Evolutionary conservation across 2,113 vertebrate genomes (phyloP).

Genomic region (Scartelaos histophorus): DNA sequence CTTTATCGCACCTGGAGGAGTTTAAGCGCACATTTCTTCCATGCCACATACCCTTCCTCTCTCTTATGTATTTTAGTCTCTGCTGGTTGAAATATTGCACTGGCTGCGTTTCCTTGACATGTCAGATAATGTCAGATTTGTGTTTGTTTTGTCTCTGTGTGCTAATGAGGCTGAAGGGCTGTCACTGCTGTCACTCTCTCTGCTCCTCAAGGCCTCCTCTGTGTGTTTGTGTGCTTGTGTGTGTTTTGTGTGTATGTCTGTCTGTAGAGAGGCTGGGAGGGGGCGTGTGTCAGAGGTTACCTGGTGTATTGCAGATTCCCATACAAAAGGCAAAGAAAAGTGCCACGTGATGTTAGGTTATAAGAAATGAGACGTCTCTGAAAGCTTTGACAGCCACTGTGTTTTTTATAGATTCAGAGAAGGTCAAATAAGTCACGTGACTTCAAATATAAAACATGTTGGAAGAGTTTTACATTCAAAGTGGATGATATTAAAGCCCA

Average conservation of each 20-base stretch:
- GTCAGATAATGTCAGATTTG: constrained; percentile 38
- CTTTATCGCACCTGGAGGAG: background rate
- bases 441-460: background rate
- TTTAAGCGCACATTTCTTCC: background rate
- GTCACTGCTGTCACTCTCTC: constrained; percentile 9
- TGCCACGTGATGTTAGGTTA: constrained; percentile 3
- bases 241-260: constrained; percentile 11
- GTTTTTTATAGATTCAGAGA: background rate
- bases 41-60: background rate
- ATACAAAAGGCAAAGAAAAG: constrained; percentile 12
- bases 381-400: constrained; percentile 20
- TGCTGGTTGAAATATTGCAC: constrained; percentile 23
- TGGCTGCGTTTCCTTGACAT: constrained; percentile 30
- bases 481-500: too few species aligned
- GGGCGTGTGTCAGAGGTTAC: too few species aligned
- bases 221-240: constrained; percentile 10
- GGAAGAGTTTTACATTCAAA: too few species aligned
- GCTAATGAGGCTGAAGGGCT: constrained; percentile 20
- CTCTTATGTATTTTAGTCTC: background rate
- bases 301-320: background rate
- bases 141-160: background rate
- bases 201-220: constrained; percentile 29
- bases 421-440: background rate
- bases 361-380: background rate
- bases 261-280: too few species aligned